Base-by-base conservation (phyloP, 2,888 invertebrate species). In the Drosophila putrida region DNA sequence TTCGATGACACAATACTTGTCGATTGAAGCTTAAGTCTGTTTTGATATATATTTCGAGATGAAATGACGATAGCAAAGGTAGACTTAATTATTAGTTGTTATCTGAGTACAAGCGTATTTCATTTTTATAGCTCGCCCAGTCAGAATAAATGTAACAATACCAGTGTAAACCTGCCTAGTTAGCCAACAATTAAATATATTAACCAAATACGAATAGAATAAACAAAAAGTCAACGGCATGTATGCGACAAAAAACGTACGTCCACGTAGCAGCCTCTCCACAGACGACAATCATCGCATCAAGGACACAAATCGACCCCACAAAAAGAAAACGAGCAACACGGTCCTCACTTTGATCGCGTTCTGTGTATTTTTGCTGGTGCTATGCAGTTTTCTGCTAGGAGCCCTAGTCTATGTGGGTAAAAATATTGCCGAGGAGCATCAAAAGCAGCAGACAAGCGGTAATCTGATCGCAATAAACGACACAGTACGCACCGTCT, bases 201-300 rank as follows among this genome's bases (percentile, higher is more conserved):
- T 20, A 49, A 38, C 54, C 44, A 54, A 54, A 50, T 33, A 47
- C 15, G 10, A n/a, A 8, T 36, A 49, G 33, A 49, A 58, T 38
- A 27, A 9, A 46, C 11, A 46, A 46, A 58, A 57, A 71, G 31
- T 60, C 36, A 76, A 80, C 75, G 79, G 74, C 43, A 92, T 92
- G 91, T 91, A 91, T 70, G 90, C 92, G 69, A 89, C 90, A 65
- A 90, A 90, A 88, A 82, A 88, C 75, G 90, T 92, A 41, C 90
- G 92, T 25, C 92, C 92, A 44, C 91, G 92, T 53, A 92, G 92
- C 53, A 92, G 92, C 71, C 86, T 92, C 46, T 92, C 92, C 44
- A 90, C 91, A 67, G 92, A 91, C 66, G 92, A 92, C 60, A 91
- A 92, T 66, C 91, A 91, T 71, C 90, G 91, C 43, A 83, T 86